phyloP scores from a whole-genome alignment of 2,113 vertebrate species.

The Rhombomys opimus region DNA sequence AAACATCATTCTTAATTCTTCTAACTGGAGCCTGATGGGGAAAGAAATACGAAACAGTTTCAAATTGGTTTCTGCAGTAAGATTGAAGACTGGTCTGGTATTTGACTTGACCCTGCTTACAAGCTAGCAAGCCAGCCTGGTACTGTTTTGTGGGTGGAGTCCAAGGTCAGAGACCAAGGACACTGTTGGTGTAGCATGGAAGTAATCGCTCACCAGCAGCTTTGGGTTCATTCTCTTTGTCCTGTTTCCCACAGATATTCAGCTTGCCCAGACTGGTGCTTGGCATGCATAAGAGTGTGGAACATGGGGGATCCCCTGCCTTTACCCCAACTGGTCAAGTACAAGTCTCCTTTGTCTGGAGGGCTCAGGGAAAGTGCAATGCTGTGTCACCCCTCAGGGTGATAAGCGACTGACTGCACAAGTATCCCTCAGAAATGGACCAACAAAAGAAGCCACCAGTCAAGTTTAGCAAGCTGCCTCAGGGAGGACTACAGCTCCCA shows the following conservation, averaged over 20 bases:
- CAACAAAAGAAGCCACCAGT: background rate
- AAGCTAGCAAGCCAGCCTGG: background rate
- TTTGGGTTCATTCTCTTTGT: background rate
- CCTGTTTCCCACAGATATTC: background rate
- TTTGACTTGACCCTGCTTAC: background rate
- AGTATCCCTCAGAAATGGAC: background rate
- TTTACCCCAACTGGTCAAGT: background rate
- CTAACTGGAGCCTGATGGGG: background rate
- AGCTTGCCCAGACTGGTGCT: background rate
- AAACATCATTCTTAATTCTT: background rate
- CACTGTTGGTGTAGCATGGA: background rate
- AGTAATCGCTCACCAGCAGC: background rate
- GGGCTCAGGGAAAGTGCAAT: accelerated
- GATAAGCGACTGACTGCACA: background rate
- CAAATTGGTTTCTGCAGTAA: background rate
- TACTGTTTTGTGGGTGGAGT: background rate
- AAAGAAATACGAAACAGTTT: background rate
- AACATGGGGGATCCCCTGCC: no score
- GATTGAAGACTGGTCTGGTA: background rate
- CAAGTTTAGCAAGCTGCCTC: background rate
- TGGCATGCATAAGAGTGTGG: background rate
- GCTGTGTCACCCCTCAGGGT: background rate
- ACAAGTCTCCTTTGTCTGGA: background rate
- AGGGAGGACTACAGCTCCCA: background rate
- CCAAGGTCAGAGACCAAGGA: background rate